Percentiles rank a stretch among this genome's conserved stretches.
These are phyloP conservation scores for Columba janthina DNA, from an alignment of 2,113 vertebrate species.

Conservation along the genomic window DNA sequence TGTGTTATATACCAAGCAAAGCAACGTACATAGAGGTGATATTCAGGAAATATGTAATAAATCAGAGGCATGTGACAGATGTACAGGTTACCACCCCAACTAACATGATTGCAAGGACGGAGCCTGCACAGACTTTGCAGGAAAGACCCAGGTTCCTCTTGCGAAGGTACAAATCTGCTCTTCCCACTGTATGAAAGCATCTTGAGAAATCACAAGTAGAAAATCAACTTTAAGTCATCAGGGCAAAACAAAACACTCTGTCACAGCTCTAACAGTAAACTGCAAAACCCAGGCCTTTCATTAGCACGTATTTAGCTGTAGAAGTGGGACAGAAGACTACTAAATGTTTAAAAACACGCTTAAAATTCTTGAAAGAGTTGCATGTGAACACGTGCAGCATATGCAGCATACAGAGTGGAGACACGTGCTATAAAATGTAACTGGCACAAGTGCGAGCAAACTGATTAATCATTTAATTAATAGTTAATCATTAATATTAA, in stretches of 20 bases:
- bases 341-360: not conserved
- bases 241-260: not conserved
- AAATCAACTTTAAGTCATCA: not conserved
- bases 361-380: not conserved
- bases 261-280: not conserved
- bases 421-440: not conserved
- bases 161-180: not conserved
- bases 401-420: not conserved
- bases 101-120: not conserved
- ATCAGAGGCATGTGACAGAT: not conserved
- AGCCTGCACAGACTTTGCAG: not conserved
- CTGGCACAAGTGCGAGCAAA: not conserved
- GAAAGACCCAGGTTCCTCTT: not conserved
- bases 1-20: not conserved
- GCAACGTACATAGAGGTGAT: not conserved
- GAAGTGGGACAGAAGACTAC: not conserved
- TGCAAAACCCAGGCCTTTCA: not conserved
- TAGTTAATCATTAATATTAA: not conserved
- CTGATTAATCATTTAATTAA: not conserved
- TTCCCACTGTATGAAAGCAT: not conserved
- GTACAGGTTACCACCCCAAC: not conserved
- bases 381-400: accelerated
- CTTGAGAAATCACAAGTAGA: not conserved
- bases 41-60: not conserved
- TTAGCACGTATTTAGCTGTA: not conserved